These are phyloP conservation scores for Bergia sp. DNA, from an alignment of 92 coral and sea anemone genomes.

Conservation along the genomic window DNA sequence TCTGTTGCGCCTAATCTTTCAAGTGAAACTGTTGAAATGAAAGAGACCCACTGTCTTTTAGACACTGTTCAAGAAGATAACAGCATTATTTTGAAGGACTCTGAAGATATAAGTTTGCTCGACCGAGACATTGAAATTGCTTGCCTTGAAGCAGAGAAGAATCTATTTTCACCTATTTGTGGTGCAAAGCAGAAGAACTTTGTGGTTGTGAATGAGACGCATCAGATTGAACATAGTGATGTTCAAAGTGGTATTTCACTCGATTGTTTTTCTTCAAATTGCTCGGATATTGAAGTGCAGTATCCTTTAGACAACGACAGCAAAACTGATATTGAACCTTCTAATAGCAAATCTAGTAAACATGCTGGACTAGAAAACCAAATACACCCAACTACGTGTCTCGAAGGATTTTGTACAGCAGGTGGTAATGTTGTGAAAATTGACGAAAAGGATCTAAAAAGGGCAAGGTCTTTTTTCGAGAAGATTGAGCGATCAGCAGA, in stretches of 20 bases:
- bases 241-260: neutral
- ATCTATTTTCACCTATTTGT: neutral
- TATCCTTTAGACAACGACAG: neutral
- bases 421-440: slow-evolving; percentile 26
- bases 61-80: slow-evolving; percentile 1
- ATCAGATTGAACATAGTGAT: neutral
- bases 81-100: slow-evolving; percentile 8
- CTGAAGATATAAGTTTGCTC: slow-evolving; percentile 29
- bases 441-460: slow-evolving; percentile 33
- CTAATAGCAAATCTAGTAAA: neutral
- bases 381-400: neutral
- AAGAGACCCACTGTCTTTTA: neutral
- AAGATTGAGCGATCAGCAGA: slow-evolving; percentile 14
- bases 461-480: slow-evolving; percentile 10
- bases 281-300: neutral
- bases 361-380: neutral
- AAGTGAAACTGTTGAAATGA: too few relatives aligned
- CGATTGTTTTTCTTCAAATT: neutral
- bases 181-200: neutral
- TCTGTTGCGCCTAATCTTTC: neutral
- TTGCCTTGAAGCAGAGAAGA: slow-evolving; percentile 40
- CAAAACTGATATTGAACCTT: neutral
- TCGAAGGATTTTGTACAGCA: slow-evolving; percentile 46
- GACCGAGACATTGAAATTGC: slow-evolving; percentile 31
- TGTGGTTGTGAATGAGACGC: neutral